A percentile compares a stretch with the other conserved stretches of the same genome.
Evolutionary conservation across 1,140 invertebrate genomes (phyloP).

Genomic region (Schmidtea mediterranea): DNA sequence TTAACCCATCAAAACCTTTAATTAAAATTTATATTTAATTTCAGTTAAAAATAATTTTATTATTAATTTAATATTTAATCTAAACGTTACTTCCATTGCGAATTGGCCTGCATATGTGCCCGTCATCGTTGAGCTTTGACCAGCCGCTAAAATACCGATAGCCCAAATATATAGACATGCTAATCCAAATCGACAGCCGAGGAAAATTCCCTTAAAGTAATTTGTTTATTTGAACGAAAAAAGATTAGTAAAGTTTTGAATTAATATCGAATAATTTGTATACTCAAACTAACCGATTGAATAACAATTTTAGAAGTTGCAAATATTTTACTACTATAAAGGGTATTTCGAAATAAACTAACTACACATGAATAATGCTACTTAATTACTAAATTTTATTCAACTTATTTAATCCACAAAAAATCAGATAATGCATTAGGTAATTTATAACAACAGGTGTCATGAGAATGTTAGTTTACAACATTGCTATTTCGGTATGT

Average conservation of each 20-base stretch:
- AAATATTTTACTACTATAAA: too few relatives aligned
- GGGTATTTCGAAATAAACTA: too few relatives aligned
- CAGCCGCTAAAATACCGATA: constrained; percentile 58
- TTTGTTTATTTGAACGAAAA: too few relatives aligned
- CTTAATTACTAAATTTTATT: too few relatives aligned
- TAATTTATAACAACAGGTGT: too few relatives aligned
- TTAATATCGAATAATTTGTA: constrained; percentile 5
- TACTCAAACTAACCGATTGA: not conserved
- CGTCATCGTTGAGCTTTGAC: constrained; percentile 52
- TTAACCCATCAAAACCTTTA: not conserved
- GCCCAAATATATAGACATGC: constrained; percentile 63
- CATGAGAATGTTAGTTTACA: too few relatives aligned
- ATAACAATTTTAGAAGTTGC: too few relatives aligned
- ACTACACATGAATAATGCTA: too few relatives aligned
- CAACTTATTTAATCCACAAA: too few relatives aligned
- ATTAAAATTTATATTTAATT: not conserved
- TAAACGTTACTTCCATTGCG: constrained; percentile 36
- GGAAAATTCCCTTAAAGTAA: constrained; percentile 42
- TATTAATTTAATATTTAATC: too few relatives aligned
- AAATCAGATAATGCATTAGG: too few relatives aligned
- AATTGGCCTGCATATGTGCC: constrained; percentile 36
- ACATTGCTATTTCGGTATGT: too few relatives aligned
- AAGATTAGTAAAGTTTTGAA: not conserved
- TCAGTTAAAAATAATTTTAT: not conserved
- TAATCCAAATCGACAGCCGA: constrained; percentile 52